Base-by-base conservation (phyloP, 2,113 vertebrate species). In the Lanius collurio region DNA sequence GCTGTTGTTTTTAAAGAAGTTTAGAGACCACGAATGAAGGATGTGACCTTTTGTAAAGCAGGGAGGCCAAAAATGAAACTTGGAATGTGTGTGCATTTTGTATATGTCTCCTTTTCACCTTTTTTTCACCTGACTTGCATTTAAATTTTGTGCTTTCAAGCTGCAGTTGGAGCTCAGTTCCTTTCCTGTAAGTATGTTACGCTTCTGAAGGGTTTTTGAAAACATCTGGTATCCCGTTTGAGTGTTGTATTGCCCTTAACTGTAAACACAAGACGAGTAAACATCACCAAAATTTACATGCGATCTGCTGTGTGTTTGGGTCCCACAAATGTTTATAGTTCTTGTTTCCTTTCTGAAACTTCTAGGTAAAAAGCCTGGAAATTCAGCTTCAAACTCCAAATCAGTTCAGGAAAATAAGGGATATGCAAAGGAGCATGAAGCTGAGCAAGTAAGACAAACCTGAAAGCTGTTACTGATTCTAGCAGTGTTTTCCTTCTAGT, bases 351-450 rank as follows among this genome's bases (percentile, higher is more conserved):
- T 67, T 87, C 63, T 73, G 55, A 65, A 91, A 79, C 53, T 64
- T 90, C 33, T 96, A 99, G 99, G 98, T 95, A 98, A 98, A 94
- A 99, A 98, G 91, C 92, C 98, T 94, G 99, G 98, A 78, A 97
- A 97, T 87, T 97, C 98, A 77, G 96, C 86, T 94, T 97, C 98
- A 85, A 99, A 99, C 41, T 87, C 95, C 80, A 98, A 69, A 93
- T 83, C 87, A 35, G 28, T 67, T 79, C 98, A 98, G 83, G 99
- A 99, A 53, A 97, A 62, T 64, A 96, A 96, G 80, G 98, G 94
- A 76, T 53, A 46, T 28, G 62, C 93, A 74, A 98, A 97, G 96
- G 99, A 99, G 49, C 97, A 33, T 23, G 98, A 99, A 74, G 97
- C 41, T 87, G 98, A 89, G 95, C 97, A 98, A 19, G 99, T 99